Base-by-base conservation (phyloP, 1,140 invertebrate genomes). In the Lycorma delicatula region DNA sequence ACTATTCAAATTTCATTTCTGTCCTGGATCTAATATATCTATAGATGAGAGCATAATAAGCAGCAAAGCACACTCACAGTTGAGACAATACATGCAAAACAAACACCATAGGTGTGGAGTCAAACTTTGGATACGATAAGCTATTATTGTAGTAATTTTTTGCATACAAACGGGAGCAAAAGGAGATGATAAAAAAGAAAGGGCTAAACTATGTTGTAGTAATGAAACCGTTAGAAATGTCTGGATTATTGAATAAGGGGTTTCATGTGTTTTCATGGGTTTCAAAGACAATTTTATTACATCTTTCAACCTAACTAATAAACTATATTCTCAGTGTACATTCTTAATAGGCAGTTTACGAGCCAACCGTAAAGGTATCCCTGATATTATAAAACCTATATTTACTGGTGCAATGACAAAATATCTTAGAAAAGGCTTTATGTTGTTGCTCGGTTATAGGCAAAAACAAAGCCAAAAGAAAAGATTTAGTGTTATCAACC, bases 21-120 rank as follows among this genome's bases (percentile, higher is more conserved):
- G 16, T 1, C 52, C 29, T 20, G 22, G 13, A 3, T 29, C 41
- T 22, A 48, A 61, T 9, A 20, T 61, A 11, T 59, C 49, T 20
- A 59, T 61, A 28, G 60, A 61, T 61, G 59, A 61, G 27, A 59
- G 31, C 13, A 44, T 61, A 18, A 51, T 61, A n/a, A 50, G 31
- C 6, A 51, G 44, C 3, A 47, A 60, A 23, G 23, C 18, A 27
- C 55, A 60, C 46, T 28, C 60, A 48, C 29, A 49, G 47, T 44
- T 60, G 11, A 27, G n/a, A 49, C 58, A 61, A 46, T 61, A 61
- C 29, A 29, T 59, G 36, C 56, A 49, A 36, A 59, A 59, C 29
- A 61, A 59, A 48, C 57, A 54, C 49, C 60, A 61, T 53, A 44
- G 52, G 18, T 59, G 60, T 58, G 57, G 57, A 47, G 49, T 59